These are phyloP conservation scores for Drosophila subquinaria DNA, from an alignment of 2,888 invertebrate genomes.

Conservation along the genomic window DNA sequence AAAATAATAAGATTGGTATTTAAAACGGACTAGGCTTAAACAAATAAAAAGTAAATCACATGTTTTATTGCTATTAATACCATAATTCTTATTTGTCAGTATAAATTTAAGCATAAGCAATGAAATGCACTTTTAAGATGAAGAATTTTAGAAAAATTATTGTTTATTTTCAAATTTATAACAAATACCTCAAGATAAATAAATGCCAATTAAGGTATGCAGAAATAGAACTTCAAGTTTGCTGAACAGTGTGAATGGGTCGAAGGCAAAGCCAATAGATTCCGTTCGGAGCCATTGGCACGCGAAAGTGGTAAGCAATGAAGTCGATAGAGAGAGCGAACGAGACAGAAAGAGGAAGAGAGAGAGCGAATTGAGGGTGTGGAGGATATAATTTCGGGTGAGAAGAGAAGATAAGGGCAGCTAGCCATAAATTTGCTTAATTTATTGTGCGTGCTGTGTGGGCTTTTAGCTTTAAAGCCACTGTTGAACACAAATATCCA, in stretches of 20 bases:
- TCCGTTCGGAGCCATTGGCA: conserved; percentile 43
- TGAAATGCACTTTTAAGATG: too few species aligned
- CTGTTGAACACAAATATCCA: conserved; percentile 37
- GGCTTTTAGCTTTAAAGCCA: conserved; percentile 60
- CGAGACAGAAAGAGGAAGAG: not conserved
- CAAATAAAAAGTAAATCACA: not conserved
- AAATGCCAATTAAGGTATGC: not conserved
- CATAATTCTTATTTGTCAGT: too few species aligned
- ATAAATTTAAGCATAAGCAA: too few species aligned
- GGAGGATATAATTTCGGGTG: not conserved
- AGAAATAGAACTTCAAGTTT: conserved; percentile 10
- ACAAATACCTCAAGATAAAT: not conserved
- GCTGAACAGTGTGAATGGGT: conserved; percentile 36
- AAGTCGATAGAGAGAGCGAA: conserved; percentile 14
- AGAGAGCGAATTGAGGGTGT: not conserved
- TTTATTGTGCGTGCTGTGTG: conserved; percentile 67
- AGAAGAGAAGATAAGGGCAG: not conserved
- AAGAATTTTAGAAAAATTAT: too few species aligned
- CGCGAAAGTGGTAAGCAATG: conserved; percentile 63
- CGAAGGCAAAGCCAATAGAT: conserved; percentile 37
- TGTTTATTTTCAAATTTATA: not conserved
- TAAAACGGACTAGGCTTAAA: not conserved
- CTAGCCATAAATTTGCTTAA: conserved; percentile 72
- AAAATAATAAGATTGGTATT: not conserved
- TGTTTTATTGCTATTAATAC: too few species aligned